Evolutionary conservation across 2,888 invertebrate species (phyloP), one percentile per base, ranked within the genome.

Genomic region (Tubulanus polymorphus): DNA sequence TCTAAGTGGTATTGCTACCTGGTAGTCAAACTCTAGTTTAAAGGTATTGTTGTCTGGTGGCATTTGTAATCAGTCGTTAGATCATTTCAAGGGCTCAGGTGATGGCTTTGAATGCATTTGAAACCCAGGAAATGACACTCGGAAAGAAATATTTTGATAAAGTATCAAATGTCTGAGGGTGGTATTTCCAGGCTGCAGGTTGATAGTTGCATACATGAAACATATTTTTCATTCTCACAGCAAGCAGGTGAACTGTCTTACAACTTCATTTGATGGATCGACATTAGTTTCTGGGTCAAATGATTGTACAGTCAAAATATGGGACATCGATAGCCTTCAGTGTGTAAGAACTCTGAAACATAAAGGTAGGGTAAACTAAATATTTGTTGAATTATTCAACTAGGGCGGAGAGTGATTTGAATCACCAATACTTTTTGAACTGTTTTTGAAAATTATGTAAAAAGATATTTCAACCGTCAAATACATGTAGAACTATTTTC

Each of bases 241-340:
- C 27, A 69, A 70, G 62, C 80, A 84, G 49, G 84, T 94, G 0
- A 87, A 85, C 0, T 85, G 87, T 69, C 75, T 94, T 37, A 85
- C 87, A 0, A 81, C 89, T 0, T 90, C 91, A 10, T 72, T 86
- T 35, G 87, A 88, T 74, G 88, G 88, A 3, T 83, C 83, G 41
- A 84, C 85, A 15, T 75, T 94, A 26, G 81, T 89, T 53, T 91
- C 93, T 0, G 92, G 89, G 0, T 87, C 88, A 0, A 83, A 84
- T 59, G 91, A 91, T 79, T 85, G 85, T 49, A 84, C 83, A 57
- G 87, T 91, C 0, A 85, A 87, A 62, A 72, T 92, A 25, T 94
- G 93, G 93, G 88, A 93, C 66, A 85, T 91, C 54, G 80, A 81
- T 5, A 91, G 89, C 73, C 83, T 85, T 56, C 90, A 92, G 74